Base-by-base conservation (phyloP, 2,113 vertebrate genomes). In the Ailurus styani region DNA sequence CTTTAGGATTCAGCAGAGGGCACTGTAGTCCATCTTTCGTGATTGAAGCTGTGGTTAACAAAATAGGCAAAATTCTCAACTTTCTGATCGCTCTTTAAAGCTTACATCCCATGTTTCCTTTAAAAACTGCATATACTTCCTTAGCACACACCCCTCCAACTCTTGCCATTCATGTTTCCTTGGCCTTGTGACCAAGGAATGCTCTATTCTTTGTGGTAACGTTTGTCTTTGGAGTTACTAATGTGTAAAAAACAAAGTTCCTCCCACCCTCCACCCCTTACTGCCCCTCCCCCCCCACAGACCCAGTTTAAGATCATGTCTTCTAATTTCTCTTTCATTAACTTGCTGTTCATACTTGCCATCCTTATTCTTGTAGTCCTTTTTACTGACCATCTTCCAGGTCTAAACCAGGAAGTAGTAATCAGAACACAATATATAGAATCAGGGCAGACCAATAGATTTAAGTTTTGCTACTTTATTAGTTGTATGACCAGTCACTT, bases 1-100 rank as follows among this genome's bases (percentile, higher is more conserved):
- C 5, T 91, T 60, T 37, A n/a, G 1, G 3, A 50, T 68, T 95
- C 96, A 94, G 55, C 66, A 98, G 97, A 95, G 95, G 93, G 96
- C 66, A 93, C 84, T 87, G 40, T n/a, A 94, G 84, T 87, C 92
- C 62, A 20, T 7, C 54, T 96, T 96, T 94, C 23, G 29, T 12
- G 21, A 31, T 20, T 7, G 3, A 86, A 4, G 4, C 66, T 29
- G 37, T 8, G 10, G 8, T 91, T 50, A 70, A 60, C 5, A 29
- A 93, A 89, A 45, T 21, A 64, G 7, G 40, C 5, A 3, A 34
- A 93, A 89, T 47, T 27, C 10, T 86, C 6, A 93, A 42, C 17
- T 83, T 87, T 93, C 40, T 90, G 37, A 81, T 18, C 21, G 23
- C 54, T 72, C 37, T 75, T 85, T 91, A 20, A 6, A 37, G 23